Conservation (phyloP, 2,797 vertebrate species). For the Lateolabrax maculatus region DNA sequence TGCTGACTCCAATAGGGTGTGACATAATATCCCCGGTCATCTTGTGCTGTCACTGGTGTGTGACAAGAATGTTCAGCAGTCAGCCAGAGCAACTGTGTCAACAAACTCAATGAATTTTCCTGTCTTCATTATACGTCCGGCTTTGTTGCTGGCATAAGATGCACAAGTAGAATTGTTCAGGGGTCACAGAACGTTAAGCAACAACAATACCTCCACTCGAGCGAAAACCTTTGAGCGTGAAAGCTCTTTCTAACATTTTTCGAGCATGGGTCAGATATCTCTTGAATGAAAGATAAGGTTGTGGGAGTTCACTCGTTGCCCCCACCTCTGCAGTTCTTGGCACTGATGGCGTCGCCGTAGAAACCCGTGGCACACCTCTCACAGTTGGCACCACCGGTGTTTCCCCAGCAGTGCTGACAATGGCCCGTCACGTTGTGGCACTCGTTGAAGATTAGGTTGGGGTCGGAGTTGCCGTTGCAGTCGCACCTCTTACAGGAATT, state of each 20-base stretch:
- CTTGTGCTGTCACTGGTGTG: slow-evolving; percentile 1
- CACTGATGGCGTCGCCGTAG: slow-evolving; percentile 91
- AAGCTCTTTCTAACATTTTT: not conserved
- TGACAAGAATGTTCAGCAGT: slow-evolving; percentile 3
- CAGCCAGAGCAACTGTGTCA: slow-evolving; percentile 48
- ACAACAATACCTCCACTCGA: slow-evolving; percentile 3
- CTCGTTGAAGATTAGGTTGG: slow-evolving; percentile 96
- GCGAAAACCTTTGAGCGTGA: not conserved
- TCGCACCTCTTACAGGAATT: slow-evolving; percentile 93
- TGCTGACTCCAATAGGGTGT: not conserved
- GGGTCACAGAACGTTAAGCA: slow-evolving; percentile 5
- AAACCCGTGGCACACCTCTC: slow-evolving; percentile 93
- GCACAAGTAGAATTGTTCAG: not conserved
- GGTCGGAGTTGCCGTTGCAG: slow-evolving; percentile 97
- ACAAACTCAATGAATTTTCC: slow-evolving; percentile 24
- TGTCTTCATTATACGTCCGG: not conserved
- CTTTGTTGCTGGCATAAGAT: slow-evolving; percentile 7
- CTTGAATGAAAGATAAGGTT: not conserved
- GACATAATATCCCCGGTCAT: slow-evolving; percentile 8
- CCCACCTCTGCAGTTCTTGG: slow-evolving; percentile 94
- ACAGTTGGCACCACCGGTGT: slow-evolving; percentile 92
- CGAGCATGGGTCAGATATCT: not conserved
- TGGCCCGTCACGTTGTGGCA: slow-evolving; percentile 95
- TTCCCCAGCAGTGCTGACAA: slow-evolving; percentile 92
- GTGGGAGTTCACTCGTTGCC: not conserved